phyloP scores from a whole-genome alignment of 37 sponge, comb jelly and placozoan species.

The Chondrosia reniformis region DNA sequence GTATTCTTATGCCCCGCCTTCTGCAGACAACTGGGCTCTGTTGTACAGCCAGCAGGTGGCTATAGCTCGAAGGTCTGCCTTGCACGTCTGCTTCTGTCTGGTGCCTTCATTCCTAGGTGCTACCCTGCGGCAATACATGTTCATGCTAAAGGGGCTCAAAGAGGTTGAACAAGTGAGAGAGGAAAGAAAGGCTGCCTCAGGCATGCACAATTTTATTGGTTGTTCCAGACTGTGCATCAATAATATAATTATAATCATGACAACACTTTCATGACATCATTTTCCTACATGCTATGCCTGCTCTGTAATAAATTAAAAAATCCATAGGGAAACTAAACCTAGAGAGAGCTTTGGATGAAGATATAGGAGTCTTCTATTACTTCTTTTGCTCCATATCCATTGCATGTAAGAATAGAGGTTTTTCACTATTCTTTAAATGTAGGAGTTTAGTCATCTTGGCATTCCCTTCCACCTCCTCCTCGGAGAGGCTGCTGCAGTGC shows the following conservation, averaged over 20 bases:
- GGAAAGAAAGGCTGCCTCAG: no score
- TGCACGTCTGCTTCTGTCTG: constrained; percentile 30
- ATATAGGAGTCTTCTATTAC: no score
- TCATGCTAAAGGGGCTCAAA: constrained; percentile 16
- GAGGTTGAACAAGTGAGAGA: constrained; percentile 19
- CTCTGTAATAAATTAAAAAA: no score
- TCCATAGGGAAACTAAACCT: no score
- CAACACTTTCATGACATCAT: no score
- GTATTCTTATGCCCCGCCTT: neutral
- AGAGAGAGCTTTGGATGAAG: no score
- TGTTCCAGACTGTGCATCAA: no score
- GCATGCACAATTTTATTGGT: no score
- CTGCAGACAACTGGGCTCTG: constrained; percentile 30
- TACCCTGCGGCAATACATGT: constrained; percentile 20
- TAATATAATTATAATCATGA: no score
- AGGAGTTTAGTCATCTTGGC: constrained; percentile 3
- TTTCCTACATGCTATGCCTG: no score
- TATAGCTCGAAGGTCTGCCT: neutral
- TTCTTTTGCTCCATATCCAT: no score
- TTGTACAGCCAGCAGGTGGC: constrained; percentile 28
- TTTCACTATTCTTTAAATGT: neutral
- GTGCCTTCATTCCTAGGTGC: constrained; percentile 28
- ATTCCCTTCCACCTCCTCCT: constrained; percentile 17
- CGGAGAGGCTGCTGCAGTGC: neutral
- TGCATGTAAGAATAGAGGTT: no score